A percentile compares a stretch with the other conserved stretches of the same genome.
These are phyloP conservation scores for Chlorops oryzae DNA, from an alignment of 1,140 invertebrate genomes.

Conservation along the genomic window DNA sequence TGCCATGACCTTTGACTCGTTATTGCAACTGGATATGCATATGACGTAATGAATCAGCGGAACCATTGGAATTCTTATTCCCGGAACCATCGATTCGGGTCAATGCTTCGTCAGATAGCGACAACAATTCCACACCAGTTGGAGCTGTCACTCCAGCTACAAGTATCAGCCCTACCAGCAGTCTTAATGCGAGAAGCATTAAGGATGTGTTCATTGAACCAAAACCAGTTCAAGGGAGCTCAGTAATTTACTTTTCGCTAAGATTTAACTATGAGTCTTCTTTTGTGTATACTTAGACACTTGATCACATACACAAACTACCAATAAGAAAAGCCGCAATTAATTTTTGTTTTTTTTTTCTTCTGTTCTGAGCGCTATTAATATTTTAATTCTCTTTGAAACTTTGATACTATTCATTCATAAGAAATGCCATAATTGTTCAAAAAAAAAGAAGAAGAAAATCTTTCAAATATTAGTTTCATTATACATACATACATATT, in stretches of 20 bases:
- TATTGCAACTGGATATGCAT: constrained; percentile 40
- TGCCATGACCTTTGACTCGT: too few species aligned
- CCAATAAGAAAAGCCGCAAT: too few species aligned
- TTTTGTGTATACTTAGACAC: too few species aligned
- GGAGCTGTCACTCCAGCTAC: constrained; percentile 36
- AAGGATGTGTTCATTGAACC: constrained; percentile 36
- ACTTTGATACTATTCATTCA: too few species aligned
- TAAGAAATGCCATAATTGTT: too few species aligned
- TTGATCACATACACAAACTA: too few species aligned
- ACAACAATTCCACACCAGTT: constrained; percentile 38
- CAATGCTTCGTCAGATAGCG: constrained; percentile 28
- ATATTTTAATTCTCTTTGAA: too few species aligned
- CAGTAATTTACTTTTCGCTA: too few species aligned
- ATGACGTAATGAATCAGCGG: too few species aligned
- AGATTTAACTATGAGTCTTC: too few species aligned
- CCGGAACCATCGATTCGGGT: constrained; percentile 38
- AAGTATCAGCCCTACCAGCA: constrained; percentile 31
- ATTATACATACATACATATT: background rate
- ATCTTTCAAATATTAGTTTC: background rate
- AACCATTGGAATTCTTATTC: constrained; percentile 36
- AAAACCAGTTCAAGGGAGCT: constrained; percentile 30
- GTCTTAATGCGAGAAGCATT: constrained; percentile 28
- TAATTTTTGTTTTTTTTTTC: too few species aligned
- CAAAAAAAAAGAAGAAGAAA: background rate
- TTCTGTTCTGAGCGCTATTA: too few species aligned